Base-by-base conservation (phyloP, 2,888 invertebrate genomes). In the Apamea monoglypha region DNA sequence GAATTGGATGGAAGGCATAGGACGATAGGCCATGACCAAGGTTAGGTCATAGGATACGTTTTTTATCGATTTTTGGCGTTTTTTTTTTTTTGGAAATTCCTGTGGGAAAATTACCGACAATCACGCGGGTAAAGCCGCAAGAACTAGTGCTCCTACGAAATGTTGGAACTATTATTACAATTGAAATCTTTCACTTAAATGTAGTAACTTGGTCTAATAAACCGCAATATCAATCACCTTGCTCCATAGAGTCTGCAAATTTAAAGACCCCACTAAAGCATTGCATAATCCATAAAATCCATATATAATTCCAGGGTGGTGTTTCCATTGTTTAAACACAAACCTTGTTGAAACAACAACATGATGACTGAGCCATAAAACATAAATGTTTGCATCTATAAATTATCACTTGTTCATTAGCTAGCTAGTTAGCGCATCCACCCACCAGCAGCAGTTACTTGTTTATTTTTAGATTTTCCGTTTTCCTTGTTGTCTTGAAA, bases 321-420 rank as follows among this genome's bases (percentile, higher is more conserved):
- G 40, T n/a, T 63, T 44, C 16, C 1, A 29, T 74, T 70, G 5
- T 74, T 36, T 29, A 63, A 40, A 56, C 44, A 63, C 18, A 36
- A 56, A 76, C 66, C 53, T 66, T 66, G 76, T 63, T 56, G 63
- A 50, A 66, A 56, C 40, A 14, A 63, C 21, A 47, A 71, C 32
- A 44, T 61, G 29, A 75, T 63, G 32, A 50, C 40, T 18, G 32
- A 78, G 36, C 66, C 50, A 47, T 78, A 67, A 64, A 74, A 61
- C 44, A 66, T 74, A 61, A 63, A 68, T 78, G 50, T 74, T 74
- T 66, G 64, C 72, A n/a, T 61, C 18, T 66, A 74, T 76, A 74
- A 86, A 86, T 86, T 56, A 86, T 83, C 84, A 79, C 84, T 83
- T 64, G 87, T 76, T 72, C 79, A 77, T 87, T 85, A 79, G 67